Evolutionary conservation across 2,888 invertebrate genomes (phyloP), one percentile per base, ranked within the genome.

Genomic region (Prosapia bicincta): DNA sequence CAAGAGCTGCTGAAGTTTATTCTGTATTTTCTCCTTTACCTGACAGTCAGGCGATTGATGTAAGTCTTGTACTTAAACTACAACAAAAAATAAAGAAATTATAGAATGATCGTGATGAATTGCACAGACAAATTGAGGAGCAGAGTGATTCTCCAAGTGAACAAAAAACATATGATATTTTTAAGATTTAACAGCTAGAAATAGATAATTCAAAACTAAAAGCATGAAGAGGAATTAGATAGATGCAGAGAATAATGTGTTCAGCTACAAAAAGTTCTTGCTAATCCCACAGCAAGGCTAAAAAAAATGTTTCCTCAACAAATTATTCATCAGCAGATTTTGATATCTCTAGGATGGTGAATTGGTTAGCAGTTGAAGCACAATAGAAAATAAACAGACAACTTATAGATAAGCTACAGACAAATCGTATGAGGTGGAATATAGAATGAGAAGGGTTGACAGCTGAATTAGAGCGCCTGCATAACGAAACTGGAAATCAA

Each of bases 311-410:
- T 81, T 89, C 90, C 0, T 86, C 88, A 2, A 87, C 90, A 25
- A 91, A 89, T 82, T 92, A 92, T 82, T 90, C 91, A 0, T 87
- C 88, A 0, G 77, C 74, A 24, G 91, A 92, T 76, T 89, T 90
- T 71, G 91, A 92, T 81, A 82, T 83, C 67, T 82, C 83, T 30
- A 97, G 84, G 96, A 96, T 83, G 94, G 94, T 0, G 97, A 98
- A 82, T 84, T 97, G 68, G 92, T 89, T 96, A 77, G 97, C 97
- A 0, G 97, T 96, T 83, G 95, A 97, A 85, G 94, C 96, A 0
- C 97, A 97, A 86, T 97, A 97, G 83, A 92, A 93, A 75, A 94
- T 97, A 26, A 97, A 96, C 83, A 91, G 97, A 82, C 95, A 97
- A 89, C 85, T 98, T 28, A 96, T 98, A 85, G 91, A 93, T 77